phyloP scores from a whole-genome alignment of 2,113 vertebrate species.

The Pachyramphus minor region DNA sequence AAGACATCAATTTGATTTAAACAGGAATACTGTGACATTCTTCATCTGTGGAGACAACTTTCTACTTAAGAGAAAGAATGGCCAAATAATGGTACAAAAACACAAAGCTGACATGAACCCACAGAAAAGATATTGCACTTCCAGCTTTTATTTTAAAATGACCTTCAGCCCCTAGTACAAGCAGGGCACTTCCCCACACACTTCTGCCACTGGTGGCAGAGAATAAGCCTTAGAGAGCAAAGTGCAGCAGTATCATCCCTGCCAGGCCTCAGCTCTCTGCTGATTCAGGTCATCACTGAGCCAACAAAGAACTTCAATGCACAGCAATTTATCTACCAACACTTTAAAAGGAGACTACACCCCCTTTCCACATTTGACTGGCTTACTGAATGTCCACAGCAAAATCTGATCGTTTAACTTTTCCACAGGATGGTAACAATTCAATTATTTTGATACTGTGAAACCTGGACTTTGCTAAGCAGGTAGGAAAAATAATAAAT shows the following conservation, averaged over 20 bases:
- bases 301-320: background rate
- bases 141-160: background rate
- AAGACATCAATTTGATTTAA: background rate
- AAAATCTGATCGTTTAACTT: background rate
- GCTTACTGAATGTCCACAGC: background rate
- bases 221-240: background rate
- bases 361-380: background rate
- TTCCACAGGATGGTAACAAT: background rate
- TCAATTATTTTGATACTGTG: background rate
- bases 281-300: background rate
- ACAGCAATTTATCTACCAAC: background rate
- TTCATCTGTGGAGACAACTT: background rate
- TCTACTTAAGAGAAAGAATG: background rate
- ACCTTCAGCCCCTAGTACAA: background rate
- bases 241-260: background rate
- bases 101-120: background rate
- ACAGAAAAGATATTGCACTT: background rate
- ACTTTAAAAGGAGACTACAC: background rate
- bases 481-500: background rate
- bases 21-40: background rate
- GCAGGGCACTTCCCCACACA: fast-evolving
- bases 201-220: background rate
- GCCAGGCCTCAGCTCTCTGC: background rate
- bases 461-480: background rate
- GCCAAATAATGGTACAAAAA: background rate